phyloP scores from a whole-genome alignment of 1,140 invertebrate genomes.

The Sycophila sp. region DNA sequence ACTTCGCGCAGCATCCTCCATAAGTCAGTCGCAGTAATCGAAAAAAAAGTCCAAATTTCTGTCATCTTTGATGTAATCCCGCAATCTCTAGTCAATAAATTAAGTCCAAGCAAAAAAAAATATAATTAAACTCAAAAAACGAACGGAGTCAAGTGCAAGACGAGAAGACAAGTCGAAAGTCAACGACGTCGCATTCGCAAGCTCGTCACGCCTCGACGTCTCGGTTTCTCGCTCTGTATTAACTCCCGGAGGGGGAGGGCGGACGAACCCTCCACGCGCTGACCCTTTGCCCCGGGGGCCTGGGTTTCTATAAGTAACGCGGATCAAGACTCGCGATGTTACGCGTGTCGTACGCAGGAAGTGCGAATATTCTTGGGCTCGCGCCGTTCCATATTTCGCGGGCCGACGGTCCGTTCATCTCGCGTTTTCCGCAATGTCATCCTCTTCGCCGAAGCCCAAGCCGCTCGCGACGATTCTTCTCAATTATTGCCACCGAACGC shows the following conservation, averaged over 20 bases:
- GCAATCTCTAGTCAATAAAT: no score
- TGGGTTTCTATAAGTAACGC: constrained; percentile 25
- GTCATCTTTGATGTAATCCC: no score
- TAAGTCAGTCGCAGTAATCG: no score
- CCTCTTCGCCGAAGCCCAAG: neutral
- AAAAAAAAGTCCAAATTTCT: no score
- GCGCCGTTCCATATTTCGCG: constrained; percentile 14
- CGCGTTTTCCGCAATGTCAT: neutral
- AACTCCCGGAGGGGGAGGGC: no score
- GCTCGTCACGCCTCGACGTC: neutral
- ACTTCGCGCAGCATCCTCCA: no score
- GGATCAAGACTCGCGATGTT: neutral
- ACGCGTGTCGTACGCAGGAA: constrained; percentile 21
- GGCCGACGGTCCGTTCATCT: constrained; percentile 6
- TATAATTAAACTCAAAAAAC: no score
- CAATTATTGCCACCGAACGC: no score
- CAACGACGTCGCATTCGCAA: no score
- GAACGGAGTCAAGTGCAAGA: no score
- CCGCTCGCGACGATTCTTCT: no score
- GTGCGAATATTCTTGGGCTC: constrained; percentile 22
- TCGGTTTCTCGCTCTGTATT: neutral
- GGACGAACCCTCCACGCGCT: neutral
- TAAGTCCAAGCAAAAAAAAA: no score
- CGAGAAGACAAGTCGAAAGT: neutral
- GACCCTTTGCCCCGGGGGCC: neutral